These are phyloP conservation scores for Linnaemya tessellans DNA, from an alignment of 2,888 invertebrate genomes.

Conservation along the genomic window DNA sequence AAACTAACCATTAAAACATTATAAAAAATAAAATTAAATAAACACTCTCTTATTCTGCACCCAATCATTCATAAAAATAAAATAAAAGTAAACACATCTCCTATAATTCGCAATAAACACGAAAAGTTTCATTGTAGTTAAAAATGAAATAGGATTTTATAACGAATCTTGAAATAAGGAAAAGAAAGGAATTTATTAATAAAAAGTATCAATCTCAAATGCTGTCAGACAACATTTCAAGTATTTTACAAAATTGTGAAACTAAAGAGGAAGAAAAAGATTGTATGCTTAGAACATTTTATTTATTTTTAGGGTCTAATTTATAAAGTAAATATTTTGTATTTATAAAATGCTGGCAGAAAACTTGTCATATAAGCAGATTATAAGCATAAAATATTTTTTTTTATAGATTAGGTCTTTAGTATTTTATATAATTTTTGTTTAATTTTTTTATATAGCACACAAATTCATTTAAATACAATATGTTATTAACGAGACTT, in stretches of 20 bases:
- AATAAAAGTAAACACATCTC: conserved; percentile 49
- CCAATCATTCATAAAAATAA: conserved; percentile 16
- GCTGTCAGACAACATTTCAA: conserved; percentile 59
- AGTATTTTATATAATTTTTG: conserved; percentile 42
- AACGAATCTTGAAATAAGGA: conserved; percentile 51
- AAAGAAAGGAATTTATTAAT: not conserved
- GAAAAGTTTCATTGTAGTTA: conserved; percentile 57
- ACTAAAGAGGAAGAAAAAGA: conserved; percentile 19
- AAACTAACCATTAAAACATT: not conserved
- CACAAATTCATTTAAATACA: too few species aligned
- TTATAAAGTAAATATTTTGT: too few species aligned
- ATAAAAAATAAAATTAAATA: conserved; percentile 5
- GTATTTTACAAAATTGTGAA: conserved; percentile 45
- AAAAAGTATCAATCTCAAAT: conserved; percentile 35
- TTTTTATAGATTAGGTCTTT: too few species aligned
- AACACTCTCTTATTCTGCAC: conserved; percentile 41
- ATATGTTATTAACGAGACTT: conserved; percentile 38
- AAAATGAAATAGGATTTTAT: conserved; percentile 33
- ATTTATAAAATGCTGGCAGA: too few species aligned
- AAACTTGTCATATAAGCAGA: too few species aligned
- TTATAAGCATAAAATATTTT: too few species aligned
- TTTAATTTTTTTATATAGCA: conserved; percentile 26
- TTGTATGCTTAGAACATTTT: conserved; percentile 39
- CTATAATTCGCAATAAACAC: conserved; percentile 50
- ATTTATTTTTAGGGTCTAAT: too few species aligned